Evolutionary conservation across 2,797 vertebrate species (phyloP).

Genomic region (Myotis findleyi): DNA sequence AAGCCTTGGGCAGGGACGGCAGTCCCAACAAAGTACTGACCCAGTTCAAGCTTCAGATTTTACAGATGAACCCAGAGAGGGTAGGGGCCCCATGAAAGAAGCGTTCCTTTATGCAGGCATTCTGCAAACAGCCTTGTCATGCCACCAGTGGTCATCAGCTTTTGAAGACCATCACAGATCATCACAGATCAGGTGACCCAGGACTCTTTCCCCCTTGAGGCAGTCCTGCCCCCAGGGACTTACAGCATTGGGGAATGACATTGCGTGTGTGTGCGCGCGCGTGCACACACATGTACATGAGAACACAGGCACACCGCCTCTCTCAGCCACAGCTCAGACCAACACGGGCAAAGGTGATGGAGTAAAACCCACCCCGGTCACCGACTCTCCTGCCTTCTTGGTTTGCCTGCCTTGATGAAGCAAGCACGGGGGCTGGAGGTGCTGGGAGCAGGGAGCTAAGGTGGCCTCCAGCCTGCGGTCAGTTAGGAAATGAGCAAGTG

Average conservation of each 20-base stretch:
- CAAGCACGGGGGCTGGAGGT: not conserved
- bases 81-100: not conserved
- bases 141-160: not conserved
- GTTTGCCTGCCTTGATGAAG: not conserved
- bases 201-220: not conserved
- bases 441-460: not conserved
- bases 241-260: no score
- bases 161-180: not conserved
- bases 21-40: not conserved
- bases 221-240: no score
- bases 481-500: not conserved
- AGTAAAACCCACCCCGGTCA: no score
- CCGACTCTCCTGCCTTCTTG: not conserved
- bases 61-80: no score
- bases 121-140: not conserved
- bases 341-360: not conserved
- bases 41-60: no score
- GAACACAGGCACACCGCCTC: no score
- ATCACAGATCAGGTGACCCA: not conserved
- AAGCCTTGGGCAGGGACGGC: fast-evolving
- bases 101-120: fast-evolving
- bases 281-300: fast-evolving
- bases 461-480: not conserved
- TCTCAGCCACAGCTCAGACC: not conserved
- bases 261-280: fast-evolving